Conservation (phyloP, 2,797 vertebrate genomes). For the Crocodylus rhombifer region DNA sequence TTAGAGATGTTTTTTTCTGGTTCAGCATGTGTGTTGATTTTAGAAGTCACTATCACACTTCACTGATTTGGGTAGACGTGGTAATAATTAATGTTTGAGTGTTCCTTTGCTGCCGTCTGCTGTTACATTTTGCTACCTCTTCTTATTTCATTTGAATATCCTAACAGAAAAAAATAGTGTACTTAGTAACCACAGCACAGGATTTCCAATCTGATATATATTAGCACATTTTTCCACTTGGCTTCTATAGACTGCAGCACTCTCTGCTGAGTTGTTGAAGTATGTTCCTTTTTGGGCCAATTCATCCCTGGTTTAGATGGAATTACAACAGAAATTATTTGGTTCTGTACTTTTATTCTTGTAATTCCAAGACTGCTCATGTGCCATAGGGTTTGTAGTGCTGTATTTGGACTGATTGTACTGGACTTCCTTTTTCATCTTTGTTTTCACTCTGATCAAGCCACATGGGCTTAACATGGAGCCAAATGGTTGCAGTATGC, state of each 20-base stretch:
- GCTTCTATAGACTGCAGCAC: slow-evolving; percentile 65
- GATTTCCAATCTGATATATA: slow-evolving; percentile 67
- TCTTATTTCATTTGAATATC: slow-evolving; percentile 57
- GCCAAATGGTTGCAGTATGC: not conserved
- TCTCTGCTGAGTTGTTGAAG: slow-evolving; percentile 64
- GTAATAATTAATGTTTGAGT: not conserved
- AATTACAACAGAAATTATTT: slow-evolving; percentile 42
- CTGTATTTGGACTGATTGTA: no score
- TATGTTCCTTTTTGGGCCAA: slow-evolving; percentile 58
- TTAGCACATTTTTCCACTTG: slow-evolving; percentile 74
- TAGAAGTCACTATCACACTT: not conserved
- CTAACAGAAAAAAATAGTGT: slow-evolving; percentile 64
- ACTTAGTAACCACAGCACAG: slow-evolving; percentile 71
- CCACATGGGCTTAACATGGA: not conserved
- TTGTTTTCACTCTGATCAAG: not conserved
- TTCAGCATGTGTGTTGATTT: rapidly evolving
- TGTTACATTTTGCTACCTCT: not conserved
- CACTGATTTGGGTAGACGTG: not conserved
- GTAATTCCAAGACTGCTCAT: slow-evolving; percentile 19
- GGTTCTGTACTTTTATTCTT: slow-evolving; percentile 59
- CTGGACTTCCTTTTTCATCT: no score
- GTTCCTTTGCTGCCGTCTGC: not conserved
- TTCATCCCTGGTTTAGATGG: slow-evolving; percentile 60
- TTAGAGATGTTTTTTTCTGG: not conserved
- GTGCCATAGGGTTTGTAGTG: not conserved